Percentiles rank a stretch among this genome's conserved stretches.
These are phyloP conservation scores for Chrysomela aeneicollis DNA, from an alignment of 2,888 invertebrate genomes.

Conservation along the genomic window DNA sequence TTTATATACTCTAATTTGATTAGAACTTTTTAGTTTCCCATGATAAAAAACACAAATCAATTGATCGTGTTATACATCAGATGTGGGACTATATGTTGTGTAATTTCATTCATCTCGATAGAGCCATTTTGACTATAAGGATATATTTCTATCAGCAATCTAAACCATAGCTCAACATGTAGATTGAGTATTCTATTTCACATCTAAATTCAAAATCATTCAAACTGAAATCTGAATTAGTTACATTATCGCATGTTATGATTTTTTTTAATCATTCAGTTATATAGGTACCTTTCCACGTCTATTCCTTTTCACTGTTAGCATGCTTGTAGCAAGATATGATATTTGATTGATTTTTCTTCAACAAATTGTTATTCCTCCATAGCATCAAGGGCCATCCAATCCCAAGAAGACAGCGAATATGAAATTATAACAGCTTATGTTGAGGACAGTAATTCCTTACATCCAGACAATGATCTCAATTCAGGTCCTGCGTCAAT, in stretches of 20 bases:
- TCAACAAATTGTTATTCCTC: conserved; percentile 3
- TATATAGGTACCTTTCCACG: background rate
- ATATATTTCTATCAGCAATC: too few species aligned
- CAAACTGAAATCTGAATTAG: too few species aligned
- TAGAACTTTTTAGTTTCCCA: too few species aligned
- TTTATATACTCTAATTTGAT: too few species aligned
- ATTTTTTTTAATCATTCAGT: background rate
- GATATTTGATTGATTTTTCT: background rate
- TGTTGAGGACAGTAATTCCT: conserved; percentile 87
- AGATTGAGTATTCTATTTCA: too few species aligned
- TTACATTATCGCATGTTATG: background rate
- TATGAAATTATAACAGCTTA: conserved; percentile 79
- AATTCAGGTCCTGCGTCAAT: conserved; percentile 81
- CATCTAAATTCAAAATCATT: too few species aligned
- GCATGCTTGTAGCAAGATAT: background rate
- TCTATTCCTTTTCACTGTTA: background rate
- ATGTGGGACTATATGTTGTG: too few species aligned
- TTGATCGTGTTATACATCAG: too few species aligned
- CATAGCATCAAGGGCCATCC: conserved; percentile 39
- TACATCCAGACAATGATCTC: conserved; percentile 79
- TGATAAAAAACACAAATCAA: too few species aligned
- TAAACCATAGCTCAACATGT: too few species aligned
- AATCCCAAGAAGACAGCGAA: conserved; percentile 74
- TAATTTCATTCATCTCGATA: too few species aligned
- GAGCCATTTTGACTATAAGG: too few species aligned